These are phyloP conservation scores for Cyclophora punctaria DNA, from an alignment of 2,888 invertebrate species.

Conservation along the genomic window DNA sequence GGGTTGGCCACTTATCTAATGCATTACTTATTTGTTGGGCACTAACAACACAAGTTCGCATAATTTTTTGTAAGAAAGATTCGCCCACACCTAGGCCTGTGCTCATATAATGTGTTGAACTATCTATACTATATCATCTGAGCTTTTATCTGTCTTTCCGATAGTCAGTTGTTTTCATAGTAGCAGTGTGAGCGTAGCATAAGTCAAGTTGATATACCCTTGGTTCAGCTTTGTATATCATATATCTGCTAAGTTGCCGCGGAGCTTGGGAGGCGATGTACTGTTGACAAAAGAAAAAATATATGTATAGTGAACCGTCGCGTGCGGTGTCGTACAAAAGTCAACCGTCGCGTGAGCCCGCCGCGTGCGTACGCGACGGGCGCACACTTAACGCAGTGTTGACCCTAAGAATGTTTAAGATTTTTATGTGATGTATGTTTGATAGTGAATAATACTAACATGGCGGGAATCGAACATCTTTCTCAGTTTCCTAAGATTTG, in stretches of 20 bases:
- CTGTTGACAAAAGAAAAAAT: constrained; percentile 22
- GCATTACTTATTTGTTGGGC: no score
- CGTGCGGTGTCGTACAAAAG: no score
- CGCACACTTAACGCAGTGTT: no score
- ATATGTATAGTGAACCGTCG: not conserved
- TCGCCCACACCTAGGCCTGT: no score
- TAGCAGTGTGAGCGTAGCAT: constrained; percentile 14
- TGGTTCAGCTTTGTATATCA: constrained; percentile 29
- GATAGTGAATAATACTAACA: constrained; percentile 21
- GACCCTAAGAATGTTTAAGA: no score
- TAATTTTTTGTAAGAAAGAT: no score
- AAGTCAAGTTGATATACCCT: constrained; percentile 34
- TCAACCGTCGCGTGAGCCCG: no score
- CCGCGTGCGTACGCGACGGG: no score
- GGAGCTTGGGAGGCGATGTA: constrained; percentile 35
- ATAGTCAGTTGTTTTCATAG: not conserved
- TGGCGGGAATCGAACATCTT: constrained; percentile 38
- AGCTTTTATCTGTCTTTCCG: not conserved
- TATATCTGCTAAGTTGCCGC: constrained; percentile 30
- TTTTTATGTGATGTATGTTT: no score
- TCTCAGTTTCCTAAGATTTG: constrained; percentile 28
- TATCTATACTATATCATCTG: not conserved
- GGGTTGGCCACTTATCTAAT: no score
- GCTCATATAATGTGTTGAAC: no score
- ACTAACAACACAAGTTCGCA: no score